Evolutionary conservation across 2,888 invertebrate genomes (phyloP).

Genomic region (Ceraclea dissimilis): DNA sequence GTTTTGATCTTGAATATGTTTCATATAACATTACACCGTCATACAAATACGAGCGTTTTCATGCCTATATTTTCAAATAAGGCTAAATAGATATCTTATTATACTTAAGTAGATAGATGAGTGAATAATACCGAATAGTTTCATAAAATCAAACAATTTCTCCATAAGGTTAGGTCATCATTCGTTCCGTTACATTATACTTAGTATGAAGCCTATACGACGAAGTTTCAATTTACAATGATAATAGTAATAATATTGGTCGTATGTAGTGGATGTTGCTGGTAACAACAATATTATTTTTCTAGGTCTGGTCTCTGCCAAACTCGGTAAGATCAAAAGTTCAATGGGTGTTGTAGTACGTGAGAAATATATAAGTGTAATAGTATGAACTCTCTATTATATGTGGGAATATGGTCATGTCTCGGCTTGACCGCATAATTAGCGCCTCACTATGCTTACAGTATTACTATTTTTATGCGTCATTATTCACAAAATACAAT

Average conservation of each 20-base stretch:
- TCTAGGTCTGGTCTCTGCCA: conserved; percentile 1
- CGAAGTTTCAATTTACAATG: background rate
- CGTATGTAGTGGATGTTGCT: background rate
- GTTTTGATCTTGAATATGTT: no score
- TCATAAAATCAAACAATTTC: no score
- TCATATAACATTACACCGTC: no score
- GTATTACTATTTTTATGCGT: no score
- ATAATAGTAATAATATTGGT: background rate
- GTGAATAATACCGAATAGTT: no score
- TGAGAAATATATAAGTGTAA: background rate
- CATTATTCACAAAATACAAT: background rate
- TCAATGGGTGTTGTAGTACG: conserved; percentile 1
- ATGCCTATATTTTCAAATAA: no score
- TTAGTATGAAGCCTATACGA: background rate
- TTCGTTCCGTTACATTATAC: no score
- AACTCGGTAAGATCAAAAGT: conserved; percentile 4
- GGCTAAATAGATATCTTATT: no score
- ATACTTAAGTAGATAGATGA: no score
- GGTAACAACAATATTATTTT: background rate
- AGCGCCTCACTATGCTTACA: background rate
- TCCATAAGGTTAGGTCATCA: no score
- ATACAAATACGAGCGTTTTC: no score
- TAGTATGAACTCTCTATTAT: background rate
- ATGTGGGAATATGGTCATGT: background rate
- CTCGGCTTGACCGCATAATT: background rate